A percentile compares a stretch with the other conserved stretches of the same genome.
Evolutionary conservation across 2,797 vertebrate genomes (phyloP).

Genomic region (Lacerta bilineata): DNA sequence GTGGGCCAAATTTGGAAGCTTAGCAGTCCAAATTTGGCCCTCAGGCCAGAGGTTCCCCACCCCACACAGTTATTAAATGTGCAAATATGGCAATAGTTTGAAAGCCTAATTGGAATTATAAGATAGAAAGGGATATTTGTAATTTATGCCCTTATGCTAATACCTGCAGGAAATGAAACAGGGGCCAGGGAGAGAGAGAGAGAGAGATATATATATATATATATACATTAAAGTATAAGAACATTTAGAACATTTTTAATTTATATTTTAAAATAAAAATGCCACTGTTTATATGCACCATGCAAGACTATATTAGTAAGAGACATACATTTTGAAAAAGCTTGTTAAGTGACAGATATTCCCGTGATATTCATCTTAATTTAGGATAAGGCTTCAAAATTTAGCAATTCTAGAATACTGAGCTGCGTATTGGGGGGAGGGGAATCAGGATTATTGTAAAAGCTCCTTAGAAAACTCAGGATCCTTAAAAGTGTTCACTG

Average conservation of each 20-base stretch:
- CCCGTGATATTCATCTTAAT: slow-evolving; percentile 67
- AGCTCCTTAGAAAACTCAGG: background rate
- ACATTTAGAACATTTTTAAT: slow-evolving; percentile 62
- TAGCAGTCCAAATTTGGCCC: no score
- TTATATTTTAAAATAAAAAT: slow-evolving; percentile 59
- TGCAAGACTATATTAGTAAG: slow-evolving; percentile 68
- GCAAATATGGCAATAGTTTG: no score
- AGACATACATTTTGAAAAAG: slow-evolving; percentile 46
- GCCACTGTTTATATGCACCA: slow-evolving; percentile 55
- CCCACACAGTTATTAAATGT: no score
- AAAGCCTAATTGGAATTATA: background rate
- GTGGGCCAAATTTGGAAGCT: no score
- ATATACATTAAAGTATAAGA: slow-evolving; percentile 42
- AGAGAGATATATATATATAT: slow-evolving; percentile 39
- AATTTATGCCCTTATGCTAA: slow-evolving; percentile 25
- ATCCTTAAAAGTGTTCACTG: background rate
- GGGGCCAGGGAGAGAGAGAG: background rate
- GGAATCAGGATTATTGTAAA: background rate
- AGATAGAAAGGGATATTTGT: background rate
- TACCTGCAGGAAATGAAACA: background rate
- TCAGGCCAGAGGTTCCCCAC: no score
- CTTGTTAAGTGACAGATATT: slow-evolving; percentile 39
- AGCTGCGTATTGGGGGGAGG: background rate
- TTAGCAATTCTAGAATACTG: background rate
- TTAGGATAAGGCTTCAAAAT: slow-evolving; percentile 57